These are phyloP conservation scores for Arrhamphus sclerolepis DNA, from an alignment of 2,797 vertebrate species.

Conservation along the genomic window DNA sequence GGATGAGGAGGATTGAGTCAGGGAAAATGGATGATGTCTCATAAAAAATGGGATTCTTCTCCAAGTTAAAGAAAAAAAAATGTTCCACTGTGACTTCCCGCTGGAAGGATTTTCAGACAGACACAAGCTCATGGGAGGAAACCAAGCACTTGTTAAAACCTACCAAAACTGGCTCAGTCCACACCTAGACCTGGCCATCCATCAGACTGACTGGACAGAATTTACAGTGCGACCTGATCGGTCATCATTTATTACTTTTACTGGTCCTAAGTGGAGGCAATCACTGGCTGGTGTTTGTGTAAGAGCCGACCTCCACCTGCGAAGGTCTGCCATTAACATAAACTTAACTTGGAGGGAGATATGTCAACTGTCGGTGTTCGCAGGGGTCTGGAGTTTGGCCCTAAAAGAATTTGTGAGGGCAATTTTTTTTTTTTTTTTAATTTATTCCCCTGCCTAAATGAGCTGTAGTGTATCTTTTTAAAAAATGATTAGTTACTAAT, in stretches of 20 bases:
- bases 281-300: slow-evolving; percentile 78
- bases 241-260: slow-evolving; percentile 83
- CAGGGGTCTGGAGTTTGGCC: slow-evolving; percentile 33
- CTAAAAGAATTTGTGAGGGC: slow-evolving; percentile 19
- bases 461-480: slow-evolving; percentile 33
- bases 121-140: slow-evolving; percentile 69
- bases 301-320: slow-evolving; percentile 80
- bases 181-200: slow-evolving; percentile 70
- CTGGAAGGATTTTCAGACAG: slow-evolving; percentile 67
- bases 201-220: slow-evolving; percentile 72
- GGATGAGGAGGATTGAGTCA: slow-evolving; percentile 61
- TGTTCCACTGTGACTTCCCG: slow-evolving; percentile 62
- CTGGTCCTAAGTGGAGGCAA: slow-evolving; percentile 76
- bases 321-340: slow-evolving; percentile 75
- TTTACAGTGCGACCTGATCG: slow-evolving; percentile 79
- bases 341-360: slow-evolving; percentile 66
- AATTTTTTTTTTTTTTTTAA: slow-evolving; percentile 3
- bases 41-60: slow-evolving; percentile 65
- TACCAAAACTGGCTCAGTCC: slow-evolving; percentile 64
- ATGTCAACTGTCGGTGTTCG: slow-evolving; percentile 56
- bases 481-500: slow-evolving; percentile 19
- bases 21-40: slow-evolving; percentile 63
- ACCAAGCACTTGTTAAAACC: slow-evolving; percentile 71
- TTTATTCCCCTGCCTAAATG: slow-evolving; percentile 16
- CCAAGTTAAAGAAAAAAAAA: slow-evolving; percentile 27